Evolutionary conservation across 2,888 invertebrate genomes (phyloP), one percentile per base, ranked within the genome.

Genomic region (Adela reaumurella): DNA sequence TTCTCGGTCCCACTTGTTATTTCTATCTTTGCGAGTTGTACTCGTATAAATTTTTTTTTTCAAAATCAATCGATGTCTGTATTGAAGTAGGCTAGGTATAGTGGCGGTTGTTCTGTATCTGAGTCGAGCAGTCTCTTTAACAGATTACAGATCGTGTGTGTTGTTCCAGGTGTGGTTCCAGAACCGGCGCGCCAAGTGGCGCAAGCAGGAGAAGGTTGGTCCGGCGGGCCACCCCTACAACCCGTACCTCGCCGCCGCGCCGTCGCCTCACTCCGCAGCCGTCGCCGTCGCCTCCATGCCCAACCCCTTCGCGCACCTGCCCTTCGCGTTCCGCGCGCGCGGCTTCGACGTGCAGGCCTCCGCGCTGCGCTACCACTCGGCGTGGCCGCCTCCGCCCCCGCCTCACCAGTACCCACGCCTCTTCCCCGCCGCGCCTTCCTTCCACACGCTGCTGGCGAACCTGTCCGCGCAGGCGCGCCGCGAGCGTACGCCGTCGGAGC

Each of bases 181-280:
- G 83, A 94, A 94, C 69, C 84, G 94, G 20, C 84, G 94, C 16
- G 94, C 94, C 48, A 94, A 94, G 71, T 94, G 94, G 94, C 84
- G 94, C 28, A 94, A 94, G 63, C 93, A 93, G 62, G 94, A 94
- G 70, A 94, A 93, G 79, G 94, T 94, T 53, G 94, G 94, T 17
- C 94, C 94, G 0, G 90, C 92, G 67, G 92, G 87, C 4, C 94
- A 94, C 65, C 94, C 94, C 0, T 94, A 93, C 81, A 91, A 89
- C 67, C 92, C 92, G 1, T 93, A 91, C 67, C 65, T 91, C 55
- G 82, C 86, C 51, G 83, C 86, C 46, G 83, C 83, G 11, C 82
- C 81, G 46, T 83, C 83, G 46, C 77, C 85, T 46, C 82, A 84
- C 43, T 83, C 86, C 44, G 81, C 85, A 42, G 84, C 89, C 3